Evolutionary conservation across 2,113 vertebrate genomes (phyloP), one percentile per base, ranked within the genome.

Genomic region (Cepphus grylle): DNA sequence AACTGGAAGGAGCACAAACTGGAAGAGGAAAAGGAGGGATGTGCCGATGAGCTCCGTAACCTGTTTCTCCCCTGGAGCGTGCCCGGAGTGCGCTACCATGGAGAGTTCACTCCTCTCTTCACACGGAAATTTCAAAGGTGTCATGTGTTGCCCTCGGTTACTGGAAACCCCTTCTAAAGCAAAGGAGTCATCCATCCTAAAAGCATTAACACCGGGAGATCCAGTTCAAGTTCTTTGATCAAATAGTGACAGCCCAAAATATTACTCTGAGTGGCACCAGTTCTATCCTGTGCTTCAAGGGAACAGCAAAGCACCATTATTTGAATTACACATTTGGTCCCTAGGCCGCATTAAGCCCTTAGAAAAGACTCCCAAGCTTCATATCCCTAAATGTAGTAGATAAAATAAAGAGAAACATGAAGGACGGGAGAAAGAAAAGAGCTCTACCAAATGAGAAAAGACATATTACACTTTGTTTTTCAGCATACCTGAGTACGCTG

Each of bases 1-100:
- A 94, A 86, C 81, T 88, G 88, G 86, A 90, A 96, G 65, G n/a
- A 86, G n/a, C 30, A 88, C 47, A 78, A 71, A 70, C 52, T 25
- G 81, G 72, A 74, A 93, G 50, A 90, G 55, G 58, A 83, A 91
- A 93, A 95, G 19, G 11, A 83, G 11, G 16, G 9, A 65, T 66
- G 25, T 52, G 65, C 87, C 84, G 87, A 32, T 15, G 36, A 91
- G 50, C 34, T 90, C 84, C 61, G 58, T 61, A 92, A 94, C 72
- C 65, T 88, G 69, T 83, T 92, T 78, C 80, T 63, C 84, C 66
- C 69, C 72, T 25, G 55, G 69, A 86, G 69, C 82, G 47, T 86
- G 29, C 32, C 76, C 81, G 55, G 45, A 63, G 50, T 5, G 4
- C 38, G 59, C 82, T 88, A 81, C 90, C 76, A 71, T 79, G 88